Percentiles rank a stretch among this genome's conserved stretches.
These are phyloP conservation scores for Rhipidura dahli DNA, from an alignment of 2,113 vertebrate genomes.

Conservation along the genomic window DNA sequence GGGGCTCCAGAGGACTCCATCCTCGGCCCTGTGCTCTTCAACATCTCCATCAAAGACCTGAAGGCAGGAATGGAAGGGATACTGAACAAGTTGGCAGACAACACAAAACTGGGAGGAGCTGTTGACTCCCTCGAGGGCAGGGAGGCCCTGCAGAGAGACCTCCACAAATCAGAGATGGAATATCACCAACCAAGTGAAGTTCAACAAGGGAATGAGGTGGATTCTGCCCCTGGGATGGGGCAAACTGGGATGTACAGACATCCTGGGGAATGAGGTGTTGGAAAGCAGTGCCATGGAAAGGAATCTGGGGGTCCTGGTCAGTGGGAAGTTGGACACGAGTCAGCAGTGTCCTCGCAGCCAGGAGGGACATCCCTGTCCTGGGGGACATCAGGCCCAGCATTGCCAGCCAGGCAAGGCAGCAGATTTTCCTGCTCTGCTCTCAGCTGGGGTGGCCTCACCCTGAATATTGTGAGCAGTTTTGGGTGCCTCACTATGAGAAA, in stretches of 20 bases:
- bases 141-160: not conserved
- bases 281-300: not conserved
- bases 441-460: not conserved
- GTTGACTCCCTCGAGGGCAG: accelerated
- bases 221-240: not conserved
- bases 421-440: not conserved
- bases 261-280: not conserved
- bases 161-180: not conserved
- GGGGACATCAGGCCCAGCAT: not conserved
- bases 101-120: not conserved
- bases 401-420: accelerated
- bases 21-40: not conserved
- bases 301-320: not conserved
- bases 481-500: not conserved
- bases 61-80: not conserved
- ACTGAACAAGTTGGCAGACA: accelerated
- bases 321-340: not conserved
- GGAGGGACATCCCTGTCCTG: not conserved
- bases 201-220: accelerated
- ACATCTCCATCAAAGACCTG: not conserved
- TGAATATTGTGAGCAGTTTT: accelerated
- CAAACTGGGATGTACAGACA: accelerated
- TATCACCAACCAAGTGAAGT: not conserved
- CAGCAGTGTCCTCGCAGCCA: not conserved
- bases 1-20: too few species aligned